Conservation (phyloP, 2,113 vertebrate species). For the Rhinolophus sinicus region DNA sequence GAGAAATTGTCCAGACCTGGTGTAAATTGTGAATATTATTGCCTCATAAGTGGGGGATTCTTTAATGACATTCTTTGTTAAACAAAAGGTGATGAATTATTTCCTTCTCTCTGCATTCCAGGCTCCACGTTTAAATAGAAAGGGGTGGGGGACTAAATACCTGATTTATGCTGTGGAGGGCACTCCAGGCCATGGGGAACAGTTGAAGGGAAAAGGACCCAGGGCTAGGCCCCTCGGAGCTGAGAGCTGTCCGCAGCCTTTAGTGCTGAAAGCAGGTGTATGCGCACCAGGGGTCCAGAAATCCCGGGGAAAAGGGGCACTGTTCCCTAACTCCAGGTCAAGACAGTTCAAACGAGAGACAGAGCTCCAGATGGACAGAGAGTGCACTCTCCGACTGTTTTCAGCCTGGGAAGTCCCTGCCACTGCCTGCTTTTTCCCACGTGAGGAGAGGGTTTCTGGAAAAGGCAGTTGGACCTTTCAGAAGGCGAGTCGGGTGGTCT, state of each 20-base stretch:
- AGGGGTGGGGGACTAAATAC: constrained; percentile 39
- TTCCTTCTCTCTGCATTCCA: background rate
- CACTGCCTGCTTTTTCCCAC: background rate
- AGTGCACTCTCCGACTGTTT: background rate
- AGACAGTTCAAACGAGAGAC: background rate
- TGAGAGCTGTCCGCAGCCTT: constrained; percentile 69
- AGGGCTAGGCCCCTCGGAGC: background rate
- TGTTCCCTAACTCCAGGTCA: background rate
- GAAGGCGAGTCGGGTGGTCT: background rate
- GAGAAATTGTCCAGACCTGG: background rate
- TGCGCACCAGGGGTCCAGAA: background rate
- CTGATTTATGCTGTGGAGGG: constrained; percentile 64
- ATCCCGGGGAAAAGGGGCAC: background rate
- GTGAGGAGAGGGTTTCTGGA: constrained; percentile 13
- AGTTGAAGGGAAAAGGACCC: background rate
- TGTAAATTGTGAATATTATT: constrained; percentile 33
- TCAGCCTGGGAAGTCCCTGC: background rate
- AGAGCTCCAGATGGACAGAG: background rate
- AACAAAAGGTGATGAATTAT: constrained; percentile 59
- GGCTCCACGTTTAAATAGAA: background rate
- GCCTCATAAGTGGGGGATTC: constrained; percentile 6
- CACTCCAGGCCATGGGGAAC: constrained; percentile 47
- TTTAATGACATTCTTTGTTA: constrained; percentile 62
- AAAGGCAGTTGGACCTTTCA: background rate
- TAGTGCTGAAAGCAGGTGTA: constrained; percentile 74